Evolutionary conservation across 2,888 invertebrate species (phyloP).

Genomic region (Melikaiella ostensackeni): DNA sequence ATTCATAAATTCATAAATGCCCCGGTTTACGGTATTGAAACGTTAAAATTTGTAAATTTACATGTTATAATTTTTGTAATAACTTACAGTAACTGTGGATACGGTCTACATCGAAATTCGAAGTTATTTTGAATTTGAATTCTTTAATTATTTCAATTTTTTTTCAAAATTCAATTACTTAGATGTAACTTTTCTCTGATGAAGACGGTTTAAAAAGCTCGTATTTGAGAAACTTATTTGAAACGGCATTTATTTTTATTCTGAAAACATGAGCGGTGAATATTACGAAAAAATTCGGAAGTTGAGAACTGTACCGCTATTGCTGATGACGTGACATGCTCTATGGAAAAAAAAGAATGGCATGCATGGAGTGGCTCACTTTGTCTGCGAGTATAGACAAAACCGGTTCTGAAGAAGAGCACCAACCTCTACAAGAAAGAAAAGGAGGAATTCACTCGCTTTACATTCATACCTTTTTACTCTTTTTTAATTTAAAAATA

Average conservation of each 20-base stretch:
- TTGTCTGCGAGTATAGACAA: slow-evolving; percentile 33
- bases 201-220: not conserved
- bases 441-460: slow-evolving; percentile 7
- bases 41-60: too few relatives aligned
- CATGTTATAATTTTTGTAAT: too few relatives aligned
- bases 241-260: not conserved
- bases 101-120: too few relatives aligned
- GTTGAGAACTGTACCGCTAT: slow-evolving; percentile 12
- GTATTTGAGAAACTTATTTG: not conserved
- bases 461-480: slow-evolving; percentile 4
- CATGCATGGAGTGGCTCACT: slow-evolving; percentile 39
- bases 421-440: slow-evolving; percentile 22
- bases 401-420: slow-evolving; percentile 35
- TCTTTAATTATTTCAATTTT: too few relatives aligned
- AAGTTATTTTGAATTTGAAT: too few relatives aligned
- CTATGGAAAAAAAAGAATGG: slow-evolving; percentile 22
- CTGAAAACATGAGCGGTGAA: not conserved
- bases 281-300: not conserved
- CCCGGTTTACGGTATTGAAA: too few relatives aligned
- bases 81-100: too few relatives aligned
- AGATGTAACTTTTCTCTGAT: too few relatives aligned
- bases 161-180: too few relatives aligned
- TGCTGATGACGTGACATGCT: slow-evolving; percentile 35
- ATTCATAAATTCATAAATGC: too few relatives aligned
- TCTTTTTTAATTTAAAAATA: not conserved